Base-by-base conservation (phyloP, 2,113 vertebrate genomes). In the Macheiramphus alcinus region DNA sequence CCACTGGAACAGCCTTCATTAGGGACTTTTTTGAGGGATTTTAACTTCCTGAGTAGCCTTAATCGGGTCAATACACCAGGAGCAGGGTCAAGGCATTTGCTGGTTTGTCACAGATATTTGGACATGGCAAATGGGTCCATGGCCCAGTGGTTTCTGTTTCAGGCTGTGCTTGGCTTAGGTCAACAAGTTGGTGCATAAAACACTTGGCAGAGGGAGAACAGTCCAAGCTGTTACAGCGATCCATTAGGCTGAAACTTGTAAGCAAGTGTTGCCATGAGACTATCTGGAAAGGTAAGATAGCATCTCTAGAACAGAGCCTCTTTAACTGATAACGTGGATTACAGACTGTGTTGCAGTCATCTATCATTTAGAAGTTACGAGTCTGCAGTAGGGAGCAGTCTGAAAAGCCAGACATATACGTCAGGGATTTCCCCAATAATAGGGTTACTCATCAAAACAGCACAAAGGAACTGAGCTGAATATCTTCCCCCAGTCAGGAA, bases 351-450 rank as follows among this genome's bases (percentile, higher is more conserved):
- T 67, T 86, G 76, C 22, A 94, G n/a, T 18, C 55, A 63, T 71
- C 31, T 93, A 22, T 70, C 56, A 52, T 61, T 59, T 47, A 38
- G n/a, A n/a, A 92, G 66, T 80, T 89, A 66, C 6, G 53, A 87
- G 48, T 50, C 3, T 89, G 72, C 72, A 73, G 38, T 2, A 80
- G 42, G 38, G 59, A 94, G 32, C 42, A 62, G 25, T 63, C 72
- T 88, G 72, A 48, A 84, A 89, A 95, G 52, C 47, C 95, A 95
- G 75, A 88, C 71, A 29, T 76, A 80, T 65, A 53, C 1, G 3
- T 45, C 93, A 86, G 89, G 93, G 73, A 72, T 94, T 96, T 93
- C 89, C 89, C 89, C 80, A 72, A 59, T 87, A 84, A 81, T 4
- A 65, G 61, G 40, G 78, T 91, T 91, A 61, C 68, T 85, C 89